Base-by-base conservation (phyloP, 2,888 invertebrate species). In the Nesidiocoris tenuis region DNA sequence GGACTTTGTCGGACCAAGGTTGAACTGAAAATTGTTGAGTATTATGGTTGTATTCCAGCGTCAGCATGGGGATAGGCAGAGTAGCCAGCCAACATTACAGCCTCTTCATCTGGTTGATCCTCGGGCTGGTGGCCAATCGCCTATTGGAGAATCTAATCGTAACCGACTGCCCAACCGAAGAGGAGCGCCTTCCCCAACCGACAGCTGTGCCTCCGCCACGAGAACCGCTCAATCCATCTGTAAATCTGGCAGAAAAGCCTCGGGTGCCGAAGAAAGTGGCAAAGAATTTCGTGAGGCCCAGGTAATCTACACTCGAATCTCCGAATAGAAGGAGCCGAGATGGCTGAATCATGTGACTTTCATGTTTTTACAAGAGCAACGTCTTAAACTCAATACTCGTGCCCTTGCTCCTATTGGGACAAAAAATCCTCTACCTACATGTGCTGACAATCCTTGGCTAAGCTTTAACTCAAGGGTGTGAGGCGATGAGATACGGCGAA, bases 231-330 rank as follows among this genome's bases (percentile, higher is more conserved):
- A 84, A 85, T 75, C 85, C 86, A 1, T 83, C 83, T 77, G 83
- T 86, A 77, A 86, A 85, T 79, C 80, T 85, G 3, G 84, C 84
- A 12, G 84, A 82, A 18, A 86, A 86, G 78, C 85, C 85, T 0
- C 82, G 82, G 39, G 83, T 83, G 66, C 84, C 85, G 0, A 83
- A 84, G 78, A 86, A 85, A 80, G 81, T 82, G 79, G 86, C 87
- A 12, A 88, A 88, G 82, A 87, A 89, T 80, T 86, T 94, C 79
- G 87, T 91, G 72, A 88, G 98, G 1, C 96, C 97, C 0, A 55
- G 72, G 21, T 19, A 59, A 19, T 59, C n/a, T n/a, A n/a, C n/a
- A n/a, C n/a, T n/a, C n/a, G n/a, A n/a, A n/a, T n/a, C n/a, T n/a
- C n/a, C n/a, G n/a, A n/a, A n/a, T n/a, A n/a, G n/a, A n/a, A n/a